Evolutionary conservation across 2,797 vertebrate species (phyloP), one percentile per base, ranked within the genome.

Genomic region (Jordanella pulchra): DNA sequence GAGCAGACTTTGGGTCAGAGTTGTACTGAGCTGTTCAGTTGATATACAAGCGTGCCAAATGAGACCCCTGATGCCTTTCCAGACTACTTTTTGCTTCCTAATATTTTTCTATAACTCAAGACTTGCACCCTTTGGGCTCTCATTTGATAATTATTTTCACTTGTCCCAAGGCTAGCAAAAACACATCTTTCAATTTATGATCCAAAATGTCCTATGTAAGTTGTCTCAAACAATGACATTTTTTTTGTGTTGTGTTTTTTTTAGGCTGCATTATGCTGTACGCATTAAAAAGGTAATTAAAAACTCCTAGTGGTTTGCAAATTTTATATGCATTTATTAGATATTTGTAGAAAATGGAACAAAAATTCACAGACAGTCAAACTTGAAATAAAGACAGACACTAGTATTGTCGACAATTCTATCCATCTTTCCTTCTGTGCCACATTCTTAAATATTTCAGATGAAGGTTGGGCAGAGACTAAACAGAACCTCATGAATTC

Each of bases 401-500:
- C 65, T 45, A 77, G 73, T 27, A 51, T 70, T n/a, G 76, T 72
- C 2, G 72, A 86, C 73, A 86, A 88, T 81, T 88, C 80, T 69
- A 87, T 87, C 80, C 48, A 70, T 86, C 78, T 89, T 83, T 80
- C 78, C 69, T 78, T 23, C 30, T 76, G 87, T 81, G 84, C 82
- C 76, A 71, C 81, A 60, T 82, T 87, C 73, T 89, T 89, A 90
- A 93, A 89, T 88, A 92, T 93, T 94, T 85, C 80, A 92, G 89
- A 86, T 69, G 64, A 80, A 82, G 80, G 78, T 85, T 89, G 83
- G 82, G 86, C 84, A 85, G 87, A 90, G 82, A 88, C 90, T 79
- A 85, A 89, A 90, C 82, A 86, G 86, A 91, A 83, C 73, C 87
- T 93, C 87, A 91, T 91, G 89, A 93, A 93, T 93, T 89, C 82